These are phyloP conservation scores for Cyaniris semiargus DNA, from an alignment of 2,888 invertebrate genomes.

Conservation along the genomic window DNA sequence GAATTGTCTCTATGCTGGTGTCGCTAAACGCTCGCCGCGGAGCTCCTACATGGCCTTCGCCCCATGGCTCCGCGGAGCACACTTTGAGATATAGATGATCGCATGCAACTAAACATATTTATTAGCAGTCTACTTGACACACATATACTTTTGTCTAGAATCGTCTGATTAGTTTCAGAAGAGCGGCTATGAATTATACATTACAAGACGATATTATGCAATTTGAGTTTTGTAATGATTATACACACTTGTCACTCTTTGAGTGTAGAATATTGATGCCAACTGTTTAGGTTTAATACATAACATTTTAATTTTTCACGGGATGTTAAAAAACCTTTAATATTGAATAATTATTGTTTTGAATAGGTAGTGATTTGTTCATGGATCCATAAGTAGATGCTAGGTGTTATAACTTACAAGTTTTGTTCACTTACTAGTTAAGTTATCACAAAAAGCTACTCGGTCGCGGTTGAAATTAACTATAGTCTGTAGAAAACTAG, in stretches of 20 bases:
- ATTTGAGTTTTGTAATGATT: background rate
- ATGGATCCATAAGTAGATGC: background rate
- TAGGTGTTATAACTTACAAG: background rate
- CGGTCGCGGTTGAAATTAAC: background rate
- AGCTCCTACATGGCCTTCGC: too few relatives aligned
- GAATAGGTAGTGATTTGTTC: background rate
- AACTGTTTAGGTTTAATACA: background rate
- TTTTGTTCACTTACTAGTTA: background rate
- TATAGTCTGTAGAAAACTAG: conserved; percentile 23
- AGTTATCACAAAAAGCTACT: background rate
- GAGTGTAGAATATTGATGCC: background rate
- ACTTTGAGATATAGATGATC: background rate
- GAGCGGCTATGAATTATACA: background rate
- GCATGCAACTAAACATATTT: conserved; percentile 8
- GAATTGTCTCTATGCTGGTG: too few relatives aligned
- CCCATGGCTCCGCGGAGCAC: too few relatives aligned
- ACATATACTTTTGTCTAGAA: background rate
- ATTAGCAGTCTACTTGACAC: conserved; percentile 18
- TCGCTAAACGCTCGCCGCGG: too few relatives aligned
- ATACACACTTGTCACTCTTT: background rate
- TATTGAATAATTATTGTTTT: background rate
- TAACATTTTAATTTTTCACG: too few relatives aligned
- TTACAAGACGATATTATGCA: background rate
- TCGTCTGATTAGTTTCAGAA: background rate
- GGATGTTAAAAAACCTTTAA: too few relatives aligned